Percentiles rank a stretch among this genome's conserved stretches.
These are phyloP conservation scores for Todiramphus saurophagus DNA, from an alignment of 2,113 vertebrate genomes.

Conservation along the genomic window DNA sequence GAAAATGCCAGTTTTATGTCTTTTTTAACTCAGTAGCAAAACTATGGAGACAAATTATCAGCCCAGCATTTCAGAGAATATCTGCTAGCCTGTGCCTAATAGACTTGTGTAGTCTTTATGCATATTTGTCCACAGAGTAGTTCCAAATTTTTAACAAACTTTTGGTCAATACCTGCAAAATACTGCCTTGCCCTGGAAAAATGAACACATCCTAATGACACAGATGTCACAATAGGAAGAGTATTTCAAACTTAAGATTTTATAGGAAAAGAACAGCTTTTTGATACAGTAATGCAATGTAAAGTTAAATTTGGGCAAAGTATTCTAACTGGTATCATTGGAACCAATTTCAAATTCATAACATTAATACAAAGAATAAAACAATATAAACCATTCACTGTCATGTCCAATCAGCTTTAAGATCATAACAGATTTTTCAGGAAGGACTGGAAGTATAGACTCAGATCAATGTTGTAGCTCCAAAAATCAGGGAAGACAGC, in stretches of 20 bases:
- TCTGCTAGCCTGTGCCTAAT: neutral
- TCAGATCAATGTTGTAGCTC: neutral
- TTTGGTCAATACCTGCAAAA: neutral
- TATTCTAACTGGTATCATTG: neutral
- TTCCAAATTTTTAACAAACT: neutral
- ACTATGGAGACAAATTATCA: neutral
- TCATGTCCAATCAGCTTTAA: neutral
- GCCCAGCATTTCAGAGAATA: neutral
- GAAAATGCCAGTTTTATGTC: neutral
- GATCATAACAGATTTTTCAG: neutral
- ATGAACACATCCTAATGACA: neutral
- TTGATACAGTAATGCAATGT: neutral
- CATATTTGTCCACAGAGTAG: neutral
- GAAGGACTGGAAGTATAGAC: neutral
- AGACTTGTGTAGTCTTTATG: neutral
- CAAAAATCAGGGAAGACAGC: neutral
- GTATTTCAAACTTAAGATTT: neutral
- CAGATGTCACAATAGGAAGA: neutral
- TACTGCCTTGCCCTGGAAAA: neutral
- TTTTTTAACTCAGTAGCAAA: neutral
- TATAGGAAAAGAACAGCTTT: neutral
- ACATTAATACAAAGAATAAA: neutral
- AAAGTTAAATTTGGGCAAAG: neutral
- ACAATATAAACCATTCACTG: neutral
- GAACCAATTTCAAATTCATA: neutral